Evolutionary conservation across 2,797 vertebrate genomes (phyloP).

Genomic region (Sebastes itinus): DNA sequence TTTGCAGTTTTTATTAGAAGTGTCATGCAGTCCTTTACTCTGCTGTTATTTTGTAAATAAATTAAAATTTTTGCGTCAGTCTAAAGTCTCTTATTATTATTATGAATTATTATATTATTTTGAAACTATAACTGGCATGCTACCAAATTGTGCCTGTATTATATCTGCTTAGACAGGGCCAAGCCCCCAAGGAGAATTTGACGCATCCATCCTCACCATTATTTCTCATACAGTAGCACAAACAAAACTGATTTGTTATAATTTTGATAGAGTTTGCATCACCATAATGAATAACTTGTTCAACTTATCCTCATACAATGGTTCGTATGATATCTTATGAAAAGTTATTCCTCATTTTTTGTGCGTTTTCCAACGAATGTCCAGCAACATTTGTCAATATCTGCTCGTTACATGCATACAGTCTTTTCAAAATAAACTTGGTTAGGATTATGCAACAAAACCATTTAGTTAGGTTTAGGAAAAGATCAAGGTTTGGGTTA

Average conservation of each 20-base stretch:
- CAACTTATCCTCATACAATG: too few relatives aligned
- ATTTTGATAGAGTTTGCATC: background rate
- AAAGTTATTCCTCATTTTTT: too few relatives aligned
- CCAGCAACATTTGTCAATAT: too few relatives aligned
- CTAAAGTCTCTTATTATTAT: background rate
- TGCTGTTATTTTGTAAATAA: background rate
- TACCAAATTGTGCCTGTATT: background rate
- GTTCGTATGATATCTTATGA: too few relatives aligned
- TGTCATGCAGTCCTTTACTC: background rate
- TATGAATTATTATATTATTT: too few relatives aligned
- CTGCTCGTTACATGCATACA: too few relatives aligned
- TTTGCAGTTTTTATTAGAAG: background rate
- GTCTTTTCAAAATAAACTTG: too few relatives aligned
- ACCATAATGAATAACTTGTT: background rate
- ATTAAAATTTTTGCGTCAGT: too few relatives aligned
- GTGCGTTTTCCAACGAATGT: too few relatives aligned
- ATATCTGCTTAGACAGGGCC: background rate
- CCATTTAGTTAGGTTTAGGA: too few relatives aligned
- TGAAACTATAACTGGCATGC: background rate
- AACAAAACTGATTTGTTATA: background rate
- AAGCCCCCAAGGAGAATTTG: background rate
- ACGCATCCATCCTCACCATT: background rate
- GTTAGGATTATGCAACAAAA: too few relatives aligned
- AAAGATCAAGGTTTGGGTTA: too few relatives aligned
- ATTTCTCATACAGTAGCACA: background rate